Evolutionary conservation across 2,113 vertebrate species (phyloP).

Genomic region (Numenius arquata): DNA sequence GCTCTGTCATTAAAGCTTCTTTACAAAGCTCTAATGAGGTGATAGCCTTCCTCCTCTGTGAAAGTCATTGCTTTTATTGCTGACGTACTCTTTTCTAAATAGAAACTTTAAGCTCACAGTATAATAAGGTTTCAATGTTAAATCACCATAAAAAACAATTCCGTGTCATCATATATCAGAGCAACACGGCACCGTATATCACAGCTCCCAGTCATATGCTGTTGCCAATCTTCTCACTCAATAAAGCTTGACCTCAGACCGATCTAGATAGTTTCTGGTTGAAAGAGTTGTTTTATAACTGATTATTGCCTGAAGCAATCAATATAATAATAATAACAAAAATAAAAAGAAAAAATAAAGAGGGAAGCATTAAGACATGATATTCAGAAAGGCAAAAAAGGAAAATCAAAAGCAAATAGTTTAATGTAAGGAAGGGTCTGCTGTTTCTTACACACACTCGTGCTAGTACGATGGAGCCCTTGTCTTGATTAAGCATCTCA

Average conservation of each 20-base stretch:
- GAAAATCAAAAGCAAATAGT: neutral
- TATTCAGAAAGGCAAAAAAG: neutral
- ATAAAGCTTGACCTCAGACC: neutral
- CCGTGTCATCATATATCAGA: neutral
- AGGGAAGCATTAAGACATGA: neutral
- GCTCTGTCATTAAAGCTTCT: neutral
- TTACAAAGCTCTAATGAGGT: neutral
- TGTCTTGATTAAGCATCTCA: neutral
- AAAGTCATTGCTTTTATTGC: slow-evolving; percentile 53
- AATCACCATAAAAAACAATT: slow-evolving; percentile 8
- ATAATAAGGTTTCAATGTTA: slow-evolving; percentile 21
- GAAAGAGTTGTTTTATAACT: neutral
- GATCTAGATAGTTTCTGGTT: neutral
- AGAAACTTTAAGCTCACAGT: neutral
- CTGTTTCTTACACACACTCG: neutral
- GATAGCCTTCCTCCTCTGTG: neutral
- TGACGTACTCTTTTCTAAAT: slow-evolving; percentile 24
- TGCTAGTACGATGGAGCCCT: neutral
- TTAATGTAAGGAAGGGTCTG: neutral
- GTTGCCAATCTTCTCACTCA: neutral
- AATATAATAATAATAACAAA: neutral
- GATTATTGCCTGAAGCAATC: neutral
- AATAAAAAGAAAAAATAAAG: neutral
- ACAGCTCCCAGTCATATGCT: neutral
- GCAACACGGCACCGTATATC: neutral